A percentile compares a stretch with the other conserved stretches of the same genome.
phyloP scores from a whole-genome alignment of 2,797 vertebrate species.

The Peromyscus attwateri region DNA sequence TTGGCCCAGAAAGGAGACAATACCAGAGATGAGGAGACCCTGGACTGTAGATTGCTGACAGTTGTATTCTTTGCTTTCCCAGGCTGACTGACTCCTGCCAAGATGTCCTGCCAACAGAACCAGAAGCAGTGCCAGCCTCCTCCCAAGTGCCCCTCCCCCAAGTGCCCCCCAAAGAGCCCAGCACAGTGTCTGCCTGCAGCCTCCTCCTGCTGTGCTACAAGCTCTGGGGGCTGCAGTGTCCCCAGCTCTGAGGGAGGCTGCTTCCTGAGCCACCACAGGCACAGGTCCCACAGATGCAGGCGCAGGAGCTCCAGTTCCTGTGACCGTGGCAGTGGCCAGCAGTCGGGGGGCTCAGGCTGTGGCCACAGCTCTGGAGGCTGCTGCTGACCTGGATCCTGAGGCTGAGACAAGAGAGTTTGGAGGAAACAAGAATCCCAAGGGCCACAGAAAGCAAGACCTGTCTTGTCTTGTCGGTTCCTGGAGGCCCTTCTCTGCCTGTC shows the following conservation, averaged over 20 bases:
- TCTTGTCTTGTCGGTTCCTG: background rate
- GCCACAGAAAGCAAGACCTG: background rate
- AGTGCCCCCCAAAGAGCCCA: background rate
- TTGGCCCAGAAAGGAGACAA: background rate
- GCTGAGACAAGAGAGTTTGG: rapidly evolving
- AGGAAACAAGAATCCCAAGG: background rate
- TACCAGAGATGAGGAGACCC: background rate
- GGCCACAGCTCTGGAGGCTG: constrained; percentile 45
- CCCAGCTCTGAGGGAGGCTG: constrained; percentile 8
- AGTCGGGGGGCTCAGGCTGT: background rate
- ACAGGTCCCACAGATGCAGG: constrained; percentile 51
- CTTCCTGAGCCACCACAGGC: constrained; percentile 61
- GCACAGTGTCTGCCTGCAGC: background rate
- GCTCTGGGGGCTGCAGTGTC: constrained; percentile 35
- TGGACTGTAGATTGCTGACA: background rate
- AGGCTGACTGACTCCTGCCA: background rate
- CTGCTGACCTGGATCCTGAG: background rate
- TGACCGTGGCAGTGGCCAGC: background rate
- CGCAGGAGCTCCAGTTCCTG: constrained; percentile 13
- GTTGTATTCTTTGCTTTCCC: background rate
- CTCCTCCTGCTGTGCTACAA: background rate
- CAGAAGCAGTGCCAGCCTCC: constrained; percentile 52
- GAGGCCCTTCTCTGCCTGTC: background rate
- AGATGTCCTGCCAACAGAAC: constrained; percentile 60
- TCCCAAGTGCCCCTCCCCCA: background rate